Percentiles rank a stretch among this genome's conserved stretches.
Evolutionary conservation across 2,888 invertebrate genomes (phyloP).

Genomic region (Mactromeris polynyma): DNA sequence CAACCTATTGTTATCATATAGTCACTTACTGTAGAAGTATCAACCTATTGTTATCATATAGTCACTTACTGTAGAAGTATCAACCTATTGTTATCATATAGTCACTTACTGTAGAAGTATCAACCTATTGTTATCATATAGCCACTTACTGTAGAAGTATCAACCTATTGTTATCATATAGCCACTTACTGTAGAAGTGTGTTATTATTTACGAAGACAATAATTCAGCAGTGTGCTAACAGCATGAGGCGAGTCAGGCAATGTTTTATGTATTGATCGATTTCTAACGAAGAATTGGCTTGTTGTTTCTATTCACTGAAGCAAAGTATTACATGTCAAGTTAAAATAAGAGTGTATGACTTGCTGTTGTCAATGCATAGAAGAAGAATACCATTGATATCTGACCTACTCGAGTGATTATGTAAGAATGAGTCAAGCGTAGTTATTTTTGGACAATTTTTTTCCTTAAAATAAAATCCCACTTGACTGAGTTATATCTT

Average conservation of each 20-base stretch:
- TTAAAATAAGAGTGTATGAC: background rate
- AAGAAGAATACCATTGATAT: background rate
- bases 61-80: too few species aligned
- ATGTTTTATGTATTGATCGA: background rate
- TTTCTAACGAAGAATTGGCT: background rate
- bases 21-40: too few species aligned
- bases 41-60: too few species aligned
- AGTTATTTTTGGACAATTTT: background rate
- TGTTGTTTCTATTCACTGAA: slow-evolving; percentile 9
- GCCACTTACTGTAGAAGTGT: background rate
- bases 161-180: background rate
- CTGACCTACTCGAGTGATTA: background rate
- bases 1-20: background rate
- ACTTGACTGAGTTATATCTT: too few species aligned
- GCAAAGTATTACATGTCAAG: slow-evolving; percentile 12
- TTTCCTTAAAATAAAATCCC: background rate
- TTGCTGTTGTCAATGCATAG: background rate
- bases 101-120: too few species aligned
- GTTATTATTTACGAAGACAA: background rate
- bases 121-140: background rate
- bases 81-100: too few species aligned
- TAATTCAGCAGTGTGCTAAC: background rate
- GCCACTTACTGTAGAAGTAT: background rate
- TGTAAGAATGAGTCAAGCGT: background rate
- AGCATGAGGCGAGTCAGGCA: background rate